Evolutionary conservation across 2,888 invertebrate genomes (phyloP), one percentile per base, ranked within the genome.

Genomic region (Amblyteles armatorius): DNA sequence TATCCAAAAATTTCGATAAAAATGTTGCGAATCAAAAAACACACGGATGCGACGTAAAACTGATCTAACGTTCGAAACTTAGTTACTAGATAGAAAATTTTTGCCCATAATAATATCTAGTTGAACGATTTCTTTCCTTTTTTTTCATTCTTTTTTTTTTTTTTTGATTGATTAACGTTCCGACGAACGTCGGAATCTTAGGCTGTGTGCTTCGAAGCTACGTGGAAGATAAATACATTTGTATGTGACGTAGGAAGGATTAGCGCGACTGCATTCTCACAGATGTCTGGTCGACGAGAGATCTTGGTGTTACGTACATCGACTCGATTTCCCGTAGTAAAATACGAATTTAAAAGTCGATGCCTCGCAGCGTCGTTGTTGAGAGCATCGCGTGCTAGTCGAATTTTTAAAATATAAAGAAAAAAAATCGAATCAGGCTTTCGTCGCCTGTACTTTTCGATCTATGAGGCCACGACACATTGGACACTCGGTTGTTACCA

Each of bases 381-480:
- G 65, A n/a, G 57, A 85, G 76, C 79, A 33, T 29, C 0, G 6
- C n/a, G 29, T n/a, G 63, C 63, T 29, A n/a, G 63, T 78, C 79
- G 87, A 67, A 13, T 69, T 71, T 57, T 55, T 52, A 55, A 19
- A 74, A 83, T 33, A 76, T 63, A 71, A 33, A 76, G 65, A 55
- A 22, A 78, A 73, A 29, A 50, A 67, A 60, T 55, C 82, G 26
- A 63, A 92, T 95, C 94, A 96, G 89, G 95, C 94, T 91, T 95
- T 92, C 89, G 96, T 94, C 87, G 96, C 95, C 93, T 95, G 95
- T 87, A 97, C 96, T 94, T 95, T 97, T 90, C 96, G 95, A 88
- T 96, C 95, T 89, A 98, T 97, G 44, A 89, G 91, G 83, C 95
- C 95, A 91, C 98, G 95, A 92, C 98, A 98, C 95, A 98, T 95